A percentile compares a stretch with the other conserved stretches of the same genome.
These are phyloP conservation scores for Cartodere bifasciata DNA, from an alignment of 2,888 invertebrate species.

Conservation along the genomic window DNA sequence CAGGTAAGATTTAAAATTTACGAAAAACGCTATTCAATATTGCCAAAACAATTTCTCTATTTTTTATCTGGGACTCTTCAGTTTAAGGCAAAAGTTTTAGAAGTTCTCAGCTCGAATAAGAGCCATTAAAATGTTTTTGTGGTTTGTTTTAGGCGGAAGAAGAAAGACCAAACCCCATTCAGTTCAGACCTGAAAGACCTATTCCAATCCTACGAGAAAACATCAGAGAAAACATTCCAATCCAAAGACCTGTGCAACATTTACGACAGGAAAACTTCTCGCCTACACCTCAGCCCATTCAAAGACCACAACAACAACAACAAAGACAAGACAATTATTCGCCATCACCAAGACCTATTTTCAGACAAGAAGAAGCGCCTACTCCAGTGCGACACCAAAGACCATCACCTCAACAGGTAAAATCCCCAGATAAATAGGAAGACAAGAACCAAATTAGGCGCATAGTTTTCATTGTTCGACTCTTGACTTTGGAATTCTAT, in stretches of 20 bases:
- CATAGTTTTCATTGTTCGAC: too few relatives aligned
- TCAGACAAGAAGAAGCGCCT: constrained; percentile 19
- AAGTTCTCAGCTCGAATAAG: too few relatives aligned
- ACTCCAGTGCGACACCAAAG: too few relatives aligned
- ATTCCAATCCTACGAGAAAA: constrained; percentile 27
- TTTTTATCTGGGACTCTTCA: too few relatives aligned
- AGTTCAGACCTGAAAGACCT: constrained; percentile 19
- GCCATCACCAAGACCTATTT: constrained; percentile 15
- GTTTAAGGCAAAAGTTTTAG: too few relatives aligned
- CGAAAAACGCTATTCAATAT: constrained; percentile 5
- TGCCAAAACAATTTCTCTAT: too few relatives aligned
- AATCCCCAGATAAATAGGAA: too few relatives aligned
- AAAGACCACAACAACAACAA: constrained; percentile 18
- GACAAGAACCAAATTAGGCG: too few relatives aligned
- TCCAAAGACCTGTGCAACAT: constrained; percentile 14
- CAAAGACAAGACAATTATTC: constrained; percentile 19
- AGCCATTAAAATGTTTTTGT: too few relatives aligned
- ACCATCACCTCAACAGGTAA: too few relatives aligned
- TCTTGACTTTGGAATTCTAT: too few relatives aligned
- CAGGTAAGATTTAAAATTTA: too few relatives aligned
- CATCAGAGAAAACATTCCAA: constrained; percentile 10
- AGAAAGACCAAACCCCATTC: constrained; percentile 11
- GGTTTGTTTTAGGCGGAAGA: constrained; percentile 20
- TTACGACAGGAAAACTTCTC: constrained; percentile 12
- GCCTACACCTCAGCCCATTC: constrained; percentile 8